phyloP scores from a whole-genome alignment of 2,888 invertebrate genomes.

The Aromia moschata region DNA sequence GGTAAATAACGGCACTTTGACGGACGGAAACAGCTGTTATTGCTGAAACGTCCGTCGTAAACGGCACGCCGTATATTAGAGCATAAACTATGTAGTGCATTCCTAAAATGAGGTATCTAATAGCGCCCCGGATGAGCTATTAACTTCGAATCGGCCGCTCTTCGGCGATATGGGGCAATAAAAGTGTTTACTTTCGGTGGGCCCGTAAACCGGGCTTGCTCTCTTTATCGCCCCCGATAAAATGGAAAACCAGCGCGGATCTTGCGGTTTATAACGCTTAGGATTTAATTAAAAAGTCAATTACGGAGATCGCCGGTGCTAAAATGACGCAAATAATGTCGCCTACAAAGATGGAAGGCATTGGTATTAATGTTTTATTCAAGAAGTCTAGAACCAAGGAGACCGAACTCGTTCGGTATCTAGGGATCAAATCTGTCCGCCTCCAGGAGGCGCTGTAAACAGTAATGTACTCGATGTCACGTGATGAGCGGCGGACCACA shows the following conservation, averaged over 20 bases:
- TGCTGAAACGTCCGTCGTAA: slow-evolving; percentile 1
- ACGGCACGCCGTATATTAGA: slow-evolving; percentile 22
- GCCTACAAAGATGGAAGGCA: no score
- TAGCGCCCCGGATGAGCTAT: slow-evolving; percentile 47
- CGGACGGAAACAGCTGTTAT: slow-evolving; percentile 4
- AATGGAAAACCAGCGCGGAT: slow-evolving; percentile 7
- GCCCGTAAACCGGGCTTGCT: slow-evolving; percentile 28
- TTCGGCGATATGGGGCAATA: slow-evolving; percentile 41
- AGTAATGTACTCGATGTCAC: no score
- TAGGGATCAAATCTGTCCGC: no score
- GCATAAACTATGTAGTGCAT: slow-evolving; percentile 24
- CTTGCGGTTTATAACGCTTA: slow-evolving; percentile 1
- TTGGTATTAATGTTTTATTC: no score
- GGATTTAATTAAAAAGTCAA: slow-evolving; percentile 18
- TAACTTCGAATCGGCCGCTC: slow-evolving; percentile 47
- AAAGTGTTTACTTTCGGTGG: slow-evolving; percentile 42
- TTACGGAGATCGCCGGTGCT: no score
- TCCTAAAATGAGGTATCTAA: slow-evolving; percentile 41
- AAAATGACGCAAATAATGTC: no score
- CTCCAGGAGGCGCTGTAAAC: no score
- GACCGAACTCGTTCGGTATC: no score
- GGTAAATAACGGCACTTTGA: background rate
- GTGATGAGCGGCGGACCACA: no score
- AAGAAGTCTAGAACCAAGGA: no score
- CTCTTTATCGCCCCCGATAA: slow-evolving; percentile 30